Evolutionary conservation across 2,888 invertebrate genomes (phyloP).

Genomic region (Cremastobaeus sp.): DNA sequence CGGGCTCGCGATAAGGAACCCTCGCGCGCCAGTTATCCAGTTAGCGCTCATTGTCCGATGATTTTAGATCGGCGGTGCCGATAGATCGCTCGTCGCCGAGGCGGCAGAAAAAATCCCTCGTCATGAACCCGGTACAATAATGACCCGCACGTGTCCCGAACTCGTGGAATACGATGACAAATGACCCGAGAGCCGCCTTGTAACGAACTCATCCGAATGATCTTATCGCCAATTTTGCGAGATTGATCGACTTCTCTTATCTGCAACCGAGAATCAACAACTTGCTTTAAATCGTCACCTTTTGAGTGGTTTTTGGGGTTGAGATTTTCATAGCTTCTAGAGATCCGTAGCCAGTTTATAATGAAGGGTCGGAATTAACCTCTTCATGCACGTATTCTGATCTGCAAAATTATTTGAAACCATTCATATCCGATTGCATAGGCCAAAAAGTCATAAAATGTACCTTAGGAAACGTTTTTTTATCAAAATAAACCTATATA

Average conservation of each 20-base stretch:
- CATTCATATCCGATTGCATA: too few species aligned
- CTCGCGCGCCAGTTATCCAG: slow-evolving; percentile 73
- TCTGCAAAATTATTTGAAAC: too few species aligned
- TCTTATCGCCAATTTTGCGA: slow-evolving; percentile 46
- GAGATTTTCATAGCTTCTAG: neutral
- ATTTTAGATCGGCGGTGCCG: slow-evolving; percentile 74
- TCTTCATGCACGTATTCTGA: too few species aligned
- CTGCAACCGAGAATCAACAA: slow-evolving; percentile 7
- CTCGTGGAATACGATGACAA: slow-evolving; percentile 65
- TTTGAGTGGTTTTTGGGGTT: neutral
- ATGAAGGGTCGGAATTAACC: too few species aligned
- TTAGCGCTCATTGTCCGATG: slow-evolving; percentile 75
- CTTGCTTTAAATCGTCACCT: slow-evolving; percentile 25
- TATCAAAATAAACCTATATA: too few species aligned
- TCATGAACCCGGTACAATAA: slow-evolving; percentile 48
- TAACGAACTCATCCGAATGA: slow-evolving; percentile 44
- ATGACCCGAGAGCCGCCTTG: slow-evolving; percentile 59
- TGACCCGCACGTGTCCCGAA: slow-evolving; percentile 62
- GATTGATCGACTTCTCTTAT: slow-evolving; percentile 40
- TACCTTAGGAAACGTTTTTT: too few species aligned
- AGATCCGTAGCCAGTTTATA: too few species aligned
- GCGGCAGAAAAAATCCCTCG: slow-evolving; percentile 41
- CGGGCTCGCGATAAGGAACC: slow-evolving; percentile 63
- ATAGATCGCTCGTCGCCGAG: slow-evolving; percentile 65
- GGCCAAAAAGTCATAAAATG: too few species aligned